Conservation (phyloP, 2,888 invertebrate species). For the Hofmannophila pseudospretella region DNA sequence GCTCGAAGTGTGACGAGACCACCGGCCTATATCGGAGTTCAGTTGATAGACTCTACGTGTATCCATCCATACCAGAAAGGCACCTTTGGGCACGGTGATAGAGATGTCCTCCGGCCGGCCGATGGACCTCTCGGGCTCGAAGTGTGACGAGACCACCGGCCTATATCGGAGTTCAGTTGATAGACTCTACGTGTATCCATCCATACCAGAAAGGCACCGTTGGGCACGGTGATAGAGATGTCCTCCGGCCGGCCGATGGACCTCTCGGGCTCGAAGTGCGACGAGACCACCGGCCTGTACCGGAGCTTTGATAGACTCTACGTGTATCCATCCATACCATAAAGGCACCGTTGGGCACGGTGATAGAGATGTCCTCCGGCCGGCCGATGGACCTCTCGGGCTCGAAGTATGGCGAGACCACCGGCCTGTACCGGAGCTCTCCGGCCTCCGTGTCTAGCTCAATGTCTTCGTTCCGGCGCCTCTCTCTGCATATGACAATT, state of each 20-base stretch:
- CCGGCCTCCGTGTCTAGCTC: slow-evolving; percentile 78
- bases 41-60: too few relatives aligned
- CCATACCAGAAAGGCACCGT: too few relatives aligned
- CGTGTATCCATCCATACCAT: too few relatives aligned
- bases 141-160: slow-evolving; percentile 75
- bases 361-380: slow-evolving; percentile 76
- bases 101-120: slow-evolving; percentile 79
- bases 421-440: slow-evolving; percentile 80
- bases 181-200: too few relatives aligned
- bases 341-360: too few relatives aligned
- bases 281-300: slow-evolving; percentile 76
- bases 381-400: slow-evolving; percentile 82
- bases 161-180: slow-evolving; percentile 80
- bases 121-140: slow-evolving; percentile 80
- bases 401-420: slow-evolving; percentile 72
- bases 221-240: slow-evolving; percentile 80
- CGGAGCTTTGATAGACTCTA: too few relatives aligned
- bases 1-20: slow-evolving; percentile 74
- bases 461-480: slow-evolving; percentile 80
- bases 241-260: slow-evolving; percentile 81
- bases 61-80: too few relatives aligned
- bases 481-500: slow-evolving; percentile 77
- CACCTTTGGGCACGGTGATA: slow-evolving; percentile 83
- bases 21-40: slow-evolving; percentile 80
- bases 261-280: slow-evolving; percentile 78